Evolutionary conservation across 2,888 invertebrate genomes (phyloP).

Genomic region (Physocephala rufipes): DNA sequence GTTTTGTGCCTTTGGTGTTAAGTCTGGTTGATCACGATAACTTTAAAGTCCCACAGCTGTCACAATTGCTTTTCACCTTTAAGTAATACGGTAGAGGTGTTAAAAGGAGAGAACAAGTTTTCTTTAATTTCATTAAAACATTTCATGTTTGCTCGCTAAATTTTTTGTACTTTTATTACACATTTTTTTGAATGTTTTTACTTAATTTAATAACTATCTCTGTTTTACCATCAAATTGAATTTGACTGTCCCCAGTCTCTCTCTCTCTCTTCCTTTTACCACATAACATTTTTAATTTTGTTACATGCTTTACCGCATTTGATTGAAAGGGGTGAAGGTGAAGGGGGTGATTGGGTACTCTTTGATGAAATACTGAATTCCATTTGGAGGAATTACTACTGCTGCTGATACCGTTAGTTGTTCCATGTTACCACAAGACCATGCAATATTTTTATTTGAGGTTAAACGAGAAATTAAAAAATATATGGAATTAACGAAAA

Average conservation of each 20-base stretch:
- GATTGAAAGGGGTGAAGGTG: no score
- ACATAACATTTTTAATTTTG: neutral
- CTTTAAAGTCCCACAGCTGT: no score
- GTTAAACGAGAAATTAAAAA: constrained; percentile 23
- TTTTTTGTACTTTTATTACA: neutral
- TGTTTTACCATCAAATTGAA: neutral
- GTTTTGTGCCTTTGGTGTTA: no score
- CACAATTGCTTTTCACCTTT: no score
- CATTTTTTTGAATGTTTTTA: neutral
- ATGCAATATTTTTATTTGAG: constrained; percentile 32
- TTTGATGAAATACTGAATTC: no score
- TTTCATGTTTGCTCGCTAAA: constrained; percentile 1
- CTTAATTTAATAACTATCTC: no score
- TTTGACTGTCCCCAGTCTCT: neutral
- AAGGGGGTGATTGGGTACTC: no score
- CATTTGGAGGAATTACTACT: neutral
- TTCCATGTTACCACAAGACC: constrained; percentile 11
- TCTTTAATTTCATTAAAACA: constrained; percentile 26
- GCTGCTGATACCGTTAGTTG: neutral
- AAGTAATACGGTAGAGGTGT: no score
- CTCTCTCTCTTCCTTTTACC: neutral
- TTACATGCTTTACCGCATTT: constrained; percentile 10
- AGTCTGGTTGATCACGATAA: no score
- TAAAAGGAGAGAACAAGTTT: neutral
- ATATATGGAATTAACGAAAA: no score